A percentile compares a stretch with the other conserved stretches of the same genome.
Evolutionary conservation across 23 tunicate species (phyloP).

Genomic region (Styela clava): DNA sequence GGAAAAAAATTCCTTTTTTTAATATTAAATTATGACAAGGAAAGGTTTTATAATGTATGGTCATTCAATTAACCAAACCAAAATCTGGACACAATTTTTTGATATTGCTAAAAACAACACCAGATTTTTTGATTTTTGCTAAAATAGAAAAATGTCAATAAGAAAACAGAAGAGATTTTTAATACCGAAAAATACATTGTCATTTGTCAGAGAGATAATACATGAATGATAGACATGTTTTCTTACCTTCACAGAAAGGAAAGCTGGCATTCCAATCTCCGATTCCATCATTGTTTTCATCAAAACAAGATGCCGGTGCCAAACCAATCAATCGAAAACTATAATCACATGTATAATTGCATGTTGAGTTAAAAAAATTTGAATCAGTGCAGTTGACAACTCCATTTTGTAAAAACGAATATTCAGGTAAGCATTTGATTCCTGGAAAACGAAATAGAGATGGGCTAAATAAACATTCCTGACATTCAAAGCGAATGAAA

Average conservation of each 20-base stretch:
- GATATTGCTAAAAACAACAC: no score
- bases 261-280: constrained; percentile 24
- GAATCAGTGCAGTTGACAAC: constrained; percentile 19
- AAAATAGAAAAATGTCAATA: no score
- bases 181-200: no score
- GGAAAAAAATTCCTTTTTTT: no score
- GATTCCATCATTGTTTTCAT: constrained; percentile 10
- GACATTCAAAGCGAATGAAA: neutral
- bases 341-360: constrained; percentile 20
- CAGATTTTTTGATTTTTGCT: no score
- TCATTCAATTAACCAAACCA: no score
- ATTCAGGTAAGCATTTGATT: constrained; percentile 27
- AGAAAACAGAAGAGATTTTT: no score
- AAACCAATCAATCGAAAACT: neutral
- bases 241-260: constrained; percentile 26
- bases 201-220: no score
- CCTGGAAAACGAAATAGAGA: constrained; percentile 9
- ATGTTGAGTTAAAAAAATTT: constrained; percentile 9
- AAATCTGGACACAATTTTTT: no score
- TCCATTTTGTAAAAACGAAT: constrained; percentile 16
- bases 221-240: neutral
- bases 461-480: no score
- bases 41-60: no score
- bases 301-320: constrained; percentile 5
- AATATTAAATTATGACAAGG: no score